phyloP scores from a whole-genome alignment of 2,888 invertebrate genomes.

The Cacoxenus indagator region DNA sequence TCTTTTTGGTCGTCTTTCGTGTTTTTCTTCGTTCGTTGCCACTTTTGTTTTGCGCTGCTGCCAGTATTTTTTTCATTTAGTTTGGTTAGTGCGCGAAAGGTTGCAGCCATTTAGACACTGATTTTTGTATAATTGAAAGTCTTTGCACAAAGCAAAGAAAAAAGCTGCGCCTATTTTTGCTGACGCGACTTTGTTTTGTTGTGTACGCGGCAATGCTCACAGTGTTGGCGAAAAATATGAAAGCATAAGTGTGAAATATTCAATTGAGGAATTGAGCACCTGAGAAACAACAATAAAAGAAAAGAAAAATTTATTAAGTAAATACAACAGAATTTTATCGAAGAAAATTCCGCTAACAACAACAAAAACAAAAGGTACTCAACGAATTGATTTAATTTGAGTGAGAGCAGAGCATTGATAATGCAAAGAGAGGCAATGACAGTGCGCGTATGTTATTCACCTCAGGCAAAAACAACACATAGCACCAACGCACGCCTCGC shows the following conservation, averaged over 20 bases:
- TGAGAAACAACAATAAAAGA: not conserved
- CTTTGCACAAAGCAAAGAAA: not conserved
- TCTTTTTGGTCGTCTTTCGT: conserved; percentile 8
- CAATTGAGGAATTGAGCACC: not conserved
- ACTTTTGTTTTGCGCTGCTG: not conserved
- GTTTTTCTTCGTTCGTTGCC: conserved; percentile 2
- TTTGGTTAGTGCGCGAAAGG: not conserved
- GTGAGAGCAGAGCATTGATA: not conserved
- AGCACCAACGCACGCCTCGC: conserved; percentile 18
- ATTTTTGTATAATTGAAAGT: conserved; percentile 14
- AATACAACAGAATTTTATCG: not conserved
- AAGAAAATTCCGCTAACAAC: conserved; percentile 4
- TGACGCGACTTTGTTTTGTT: conserved; percentile 26
- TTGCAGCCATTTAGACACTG: not conserved
- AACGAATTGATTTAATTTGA: conserved; percentile 16
- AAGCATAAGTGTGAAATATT: not conserved
- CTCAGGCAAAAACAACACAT: conserved; percentile 11
- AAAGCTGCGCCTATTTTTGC: conserved; percentile 14
- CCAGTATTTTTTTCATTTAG: not conserved
- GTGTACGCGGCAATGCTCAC: not conserved
- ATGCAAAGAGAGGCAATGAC: conserved; percentile 15
- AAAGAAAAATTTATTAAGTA: not conserved
- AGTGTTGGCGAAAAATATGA: conserved; percentile 14
- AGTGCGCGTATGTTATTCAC: conserved; percentile 6
- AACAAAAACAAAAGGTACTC: conserved; percentile 36